Base-by-base conservation (phyloP, 2,888 invertebrate genomes). In the Sinhomidia bicolor region DNA sequence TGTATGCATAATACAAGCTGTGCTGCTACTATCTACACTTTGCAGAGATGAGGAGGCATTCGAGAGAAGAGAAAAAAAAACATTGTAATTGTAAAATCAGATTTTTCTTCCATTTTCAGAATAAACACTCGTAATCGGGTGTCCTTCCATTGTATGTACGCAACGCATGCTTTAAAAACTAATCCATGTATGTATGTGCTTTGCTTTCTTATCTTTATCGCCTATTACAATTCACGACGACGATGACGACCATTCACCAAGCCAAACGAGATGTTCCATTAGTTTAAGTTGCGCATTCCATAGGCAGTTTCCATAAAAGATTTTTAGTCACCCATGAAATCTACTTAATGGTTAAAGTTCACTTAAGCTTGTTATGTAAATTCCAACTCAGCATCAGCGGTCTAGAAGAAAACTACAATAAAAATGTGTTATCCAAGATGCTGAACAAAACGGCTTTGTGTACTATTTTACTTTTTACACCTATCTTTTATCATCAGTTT, bases 291-390 rank as follows among this genome's bases (percentile, higher is more conserved):
- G 65, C 36, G 17, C 65, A 32, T 71, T 71, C 71, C 60, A 62
- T 23, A 26, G 65, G 26, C 29, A 47, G 65, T 47, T 80, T 80
- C 57, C 79, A 79, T 41, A 79, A 79, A 17, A 10, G 60, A 57
- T 79, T 79, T 12, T 78, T 79, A 36, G 57, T 60, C 79, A 79
- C 14, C 79, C 79, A 60, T 79, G 79, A 79, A 79, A 79, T 60
- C 60, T 36, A 26, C 10, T 79, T 51, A 62, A 23, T 54, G 51
- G 78, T 36, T 41, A 41, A 79, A 79, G 41, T 41, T 57, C 57
- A 78, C 32, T 57, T 78, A 29, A 78, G 36, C 41, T 79, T 60
- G 36, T 79, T 79, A 41, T 20, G 68, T 71, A 71, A 71, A 71
- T 20, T 71, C 26, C 7, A 20, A 71, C n/a, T 65, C 36, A 65